These are phyloP conservation scores for Dendrolimus pini DNA, from an alignment of 2,888 invertebrate genomes.

Conservation along the genomic window DNA sequence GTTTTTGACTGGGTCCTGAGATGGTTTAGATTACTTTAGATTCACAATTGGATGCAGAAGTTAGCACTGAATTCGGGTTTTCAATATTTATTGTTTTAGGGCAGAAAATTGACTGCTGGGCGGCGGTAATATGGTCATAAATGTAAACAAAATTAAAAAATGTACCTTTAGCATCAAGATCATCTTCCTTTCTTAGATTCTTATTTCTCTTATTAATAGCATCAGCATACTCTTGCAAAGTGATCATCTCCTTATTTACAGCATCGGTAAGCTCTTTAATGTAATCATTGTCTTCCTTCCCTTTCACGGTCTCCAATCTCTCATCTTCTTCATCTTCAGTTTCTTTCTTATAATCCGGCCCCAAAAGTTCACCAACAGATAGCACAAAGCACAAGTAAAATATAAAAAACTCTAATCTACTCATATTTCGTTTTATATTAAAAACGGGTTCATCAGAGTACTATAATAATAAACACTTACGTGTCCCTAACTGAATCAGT, in stretches of 20 bases:
- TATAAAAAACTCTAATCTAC: slow-evolving; percentile 33
- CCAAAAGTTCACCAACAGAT: slow-evolving; percentile 47
- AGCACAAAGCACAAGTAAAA: slow-evolving; percentile 44
- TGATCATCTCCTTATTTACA: slow-evolving; percentile 45
- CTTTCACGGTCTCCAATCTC: slow-evolving; percentile 17
- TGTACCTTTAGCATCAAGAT: slow-evolving; percentile 21
- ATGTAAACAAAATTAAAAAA: too few relatives aligned
- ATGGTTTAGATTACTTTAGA: too few relatives aligned
- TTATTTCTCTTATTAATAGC: slow-evolving; percentile 22
- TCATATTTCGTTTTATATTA: slow-evolving; percentile 33
- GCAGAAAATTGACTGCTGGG: too few relatives aligned
- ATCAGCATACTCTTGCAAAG: slow-evolving; percentile 51
- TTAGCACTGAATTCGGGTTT: too few relatives aligned
- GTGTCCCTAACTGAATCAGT: slow-evolving; percentile 38
- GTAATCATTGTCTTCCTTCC: slow-evolving; percentile 35
- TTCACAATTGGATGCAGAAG: too few relatives aligned
- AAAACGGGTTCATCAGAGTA: slow-evolving; percentile 20
- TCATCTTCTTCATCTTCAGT: slow-evolving; percentile 41
- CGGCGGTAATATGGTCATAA: too few relatives aligned
- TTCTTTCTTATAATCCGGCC: slow-evolving; percentile 43
- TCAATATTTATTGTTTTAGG: too few relatives aligned
- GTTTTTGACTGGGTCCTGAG: too few relatives aligned
- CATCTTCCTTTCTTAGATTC: slow-evolving; percentile 8
- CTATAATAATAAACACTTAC: slow-evolving; percentile 39
- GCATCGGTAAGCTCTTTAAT: slow-evolving; percentile 46